phyloP scores from a whole-genome alignment of 2,113 vertebrate species.

The Pelecanus crispus region DNA sequence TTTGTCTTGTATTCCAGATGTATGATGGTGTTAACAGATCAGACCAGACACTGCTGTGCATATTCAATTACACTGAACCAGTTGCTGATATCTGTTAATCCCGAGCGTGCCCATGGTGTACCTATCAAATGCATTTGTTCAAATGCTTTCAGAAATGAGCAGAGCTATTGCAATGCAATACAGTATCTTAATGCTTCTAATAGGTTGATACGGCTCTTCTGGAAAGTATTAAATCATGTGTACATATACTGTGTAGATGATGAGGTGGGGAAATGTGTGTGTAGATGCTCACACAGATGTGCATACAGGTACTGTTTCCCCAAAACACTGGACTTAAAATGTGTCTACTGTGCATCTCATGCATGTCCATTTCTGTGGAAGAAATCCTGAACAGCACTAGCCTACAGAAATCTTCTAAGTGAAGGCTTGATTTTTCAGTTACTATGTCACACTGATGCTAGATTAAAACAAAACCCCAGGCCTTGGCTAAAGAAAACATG shows the following conservation, averaged over 20 bases:
- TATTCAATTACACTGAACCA: background rate
- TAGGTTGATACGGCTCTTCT: background rate
- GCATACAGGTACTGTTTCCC: background rate
- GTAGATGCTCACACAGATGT: background rate
- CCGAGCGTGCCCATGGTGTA: background rate
- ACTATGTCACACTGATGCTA: fast-evolving
- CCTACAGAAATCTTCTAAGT: background rate
- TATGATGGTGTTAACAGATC: background rate
- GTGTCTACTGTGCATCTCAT: background rate
- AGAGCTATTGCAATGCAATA: background rate
- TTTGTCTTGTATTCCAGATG: background rate
- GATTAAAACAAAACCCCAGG: background rate
- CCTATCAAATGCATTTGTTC: background rate
- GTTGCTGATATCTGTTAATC: background rate
- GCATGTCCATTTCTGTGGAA: background rate
- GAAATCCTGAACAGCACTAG: background rate
- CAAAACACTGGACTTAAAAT: background rate
- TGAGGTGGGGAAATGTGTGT: background rate
- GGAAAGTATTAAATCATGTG: background rate
- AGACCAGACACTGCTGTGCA: background rate
- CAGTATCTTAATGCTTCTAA: background rate
- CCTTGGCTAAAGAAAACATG: background rate
- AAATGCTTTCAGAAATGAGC: background rate
- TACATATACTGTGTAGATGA: background rate
- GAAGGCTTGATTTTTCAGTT: background rate